A percentile compares a stretch with the other conserved stretches of the same genome.
phyloP scores from a whole-genome alignment of 2,797 vertebrate genomes.

The Uromys caudimaculatus region DNA sequence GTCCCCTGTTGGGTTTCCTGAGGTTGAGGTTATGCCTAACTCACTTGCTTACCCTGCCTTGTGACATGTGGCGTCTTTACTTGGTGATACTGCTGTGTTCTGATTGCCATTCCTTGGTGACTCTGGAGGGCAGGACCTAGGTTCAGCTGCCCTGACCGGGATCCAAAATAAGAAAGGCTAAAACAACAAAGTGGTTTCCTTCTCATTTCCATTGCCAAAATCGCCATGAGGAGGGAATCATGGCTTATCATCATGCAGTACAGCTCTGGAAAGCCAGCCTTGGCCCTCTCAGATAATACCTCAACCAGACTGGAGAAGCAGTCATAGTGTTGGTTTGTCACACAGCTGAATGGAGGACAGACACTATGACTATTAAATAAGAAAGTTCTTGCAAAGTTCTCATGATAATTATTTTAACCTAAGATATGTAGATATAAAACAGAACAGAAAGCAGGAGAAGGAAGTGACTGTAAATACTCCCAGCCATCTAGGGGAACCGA shows the following conservation, averaged over 20 bases:
- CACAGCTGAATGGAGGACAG: background rate
- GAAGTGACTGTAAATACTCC: conserved; percentile 74
- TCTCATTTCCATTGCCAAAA: background rate
- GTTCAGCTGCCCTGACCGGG: background rate
- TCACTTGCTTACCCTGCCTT: background rate
- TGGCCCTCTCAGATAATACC: background rate
- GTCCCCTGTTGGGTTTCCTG: background rate
- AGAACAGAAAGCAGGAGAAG: conserved; percentile 81
- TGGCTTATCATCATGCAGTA: background rate
- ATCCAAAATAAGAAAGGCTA: background rate
- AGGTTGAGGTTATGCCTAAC: background rate
- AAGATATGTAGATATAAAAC: conserved; percentile 71
- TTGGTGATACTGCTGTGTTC: background rate
- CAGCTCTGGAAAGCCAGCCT: background rate
- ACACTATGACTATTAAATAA: background rate
- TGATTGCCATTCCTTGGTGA: background rate
- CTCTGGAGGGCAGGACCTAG: background rate
- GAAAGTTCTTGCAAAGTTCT: conserved; percentile 39
- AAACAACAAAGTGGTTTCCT: conserved; percentile 42
- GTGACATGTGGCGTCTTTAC: background rate
- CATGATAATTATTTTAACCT: conserved; percentile 22
- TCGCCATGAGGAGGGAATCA: background rate
- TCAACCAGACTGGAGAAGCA: background rate
- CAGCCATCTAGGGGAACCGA: conserved; percentile 76
- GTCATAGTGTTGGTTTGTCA: background rate